These are phyloP conservation scores for Elymnias hypermnestra DNA, from an alignment of 1,140 invertebrate genomes.

Conservation along the genomic window DNA sequence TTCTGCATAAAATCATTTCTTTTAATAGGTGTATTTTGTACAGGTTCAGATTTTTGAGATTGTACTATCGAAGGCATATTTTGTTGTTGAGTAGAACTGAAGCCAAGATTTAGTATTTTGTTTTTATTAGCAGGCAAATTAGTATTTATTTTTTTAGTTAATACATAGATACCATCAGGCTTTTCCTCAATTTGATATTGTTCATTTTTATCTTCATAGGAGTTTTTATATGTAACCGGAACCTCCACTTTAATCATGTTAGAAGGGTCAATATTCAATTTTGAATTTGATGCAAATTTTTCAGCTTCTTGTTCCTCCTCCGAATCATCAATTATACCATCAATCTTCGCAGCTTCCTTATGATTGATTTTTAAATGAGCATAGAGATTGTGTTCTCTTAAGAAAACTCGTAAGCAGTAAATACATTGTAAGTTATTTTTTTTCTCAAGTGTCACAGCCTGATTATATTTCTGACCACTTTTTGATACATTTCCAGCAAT, in stretches of 20 bases:
- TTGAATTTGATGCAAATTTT: slow-evolving; percentile 15
- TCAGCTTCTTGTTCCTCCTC: slow-evolving; percentile 70
- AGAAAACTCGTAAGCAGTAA: slow-evolving; percentile 81
- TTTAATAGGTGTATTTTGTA: slow-evolving; percentile 20
- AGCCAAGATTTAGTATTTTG: slow-evolving; percentile 54
- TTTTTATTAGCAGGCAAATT: slow-evolving; percentile 40
- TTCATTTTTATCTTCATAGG: slow-evolving; percentile 49
- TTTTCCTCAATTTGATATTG: slow-evolving; percentile 58
- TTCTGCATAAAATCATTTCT: slow-evolving; percentile 28
- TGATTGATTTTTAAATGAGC: slow-evolving; percentile 81
- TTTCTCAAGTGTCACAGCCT: slow-evolving; percentile 33
- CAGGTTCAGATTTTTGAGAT: slow-evolving; percentile 28
- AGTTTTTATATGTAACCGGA: slow-evolving; percentile 41
- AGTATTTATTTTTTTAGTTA: slow-evolving; percentile 66
- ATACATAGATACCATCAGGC: slow-evolving; percentile 65
- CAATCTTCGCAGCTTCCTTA: slow-evolving; percentile 76
- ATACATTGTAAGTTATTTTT: slow-evolving; percentile 78
- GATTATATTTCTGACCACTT: slow-evolving; percentile 73
- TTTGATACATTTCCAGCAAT: slow-evolving; percentile 64
- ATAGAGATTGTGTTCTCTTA: slow-evolving; percentile 80
- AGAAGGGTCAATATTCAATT: slow-evolving; percentile 13
- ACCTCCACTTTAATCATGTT: slow-evolving; percentile 55
- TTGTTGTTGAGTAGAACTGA: slow-evolving; percentile 23
- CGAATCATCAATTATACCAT: slow-evolving; percentile 80
- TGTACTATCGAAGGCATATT: slow-evolving; percentile 12